These are phyloP conservation scores for Ailuropoda melanoleuca DNA, from an alignment of 2,113 vertebrate species.

Conservation along the genomic window DNA sequence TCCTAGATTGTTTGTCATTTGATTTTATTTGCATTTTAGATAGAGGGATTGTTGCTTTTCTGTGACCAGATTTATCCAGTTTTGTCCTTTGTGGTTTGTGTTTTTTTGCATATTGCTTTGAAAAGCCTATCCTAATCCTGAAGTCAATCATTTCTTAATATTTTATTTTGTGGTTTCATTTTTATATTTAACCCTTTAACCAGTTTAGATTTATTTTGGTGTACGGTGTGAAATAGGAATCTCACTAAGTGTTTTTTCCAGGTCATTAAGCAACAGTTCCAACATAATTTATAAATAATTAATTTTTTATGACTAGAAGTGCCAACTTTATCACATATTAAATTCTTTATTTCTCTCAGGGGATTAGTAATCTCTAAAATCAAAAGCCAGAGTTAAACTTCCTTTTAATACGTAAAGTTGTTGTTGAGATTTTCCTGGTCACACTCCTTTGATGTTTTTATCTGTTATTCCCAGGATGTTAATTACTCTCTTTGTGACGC, in stretches of 20 bases:
- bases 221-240: not conserved
- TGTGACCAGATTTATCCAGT: not conserved
- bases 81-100: not conserved
- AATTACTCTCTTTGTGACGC: not conserved
- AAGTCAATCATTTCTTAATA: not conserved
- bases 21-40: not conserved
- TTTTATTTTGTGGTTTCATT: not conserved
- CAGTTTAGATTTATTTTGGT: not conserved
- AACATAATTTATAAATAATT: not conserved
- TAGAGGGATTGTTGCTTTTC: not conserved
- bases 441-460: not conserved
- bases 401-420: not conserved
- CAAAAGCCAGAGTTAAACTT: not conserved
- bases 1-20: not conserved
- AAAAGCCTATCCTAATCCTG: not conserved
- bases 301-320: not conserved
- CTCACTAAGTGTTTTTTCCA: not conserved
- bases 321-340: not conserved
- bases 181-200: not conserved
- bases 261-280: not conserved
- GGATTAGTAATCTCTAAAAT: not conserved
- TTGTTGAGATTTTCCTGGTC: not conserved
- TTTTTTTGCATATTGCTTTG: not conserved
- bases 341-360: slow-evolving; percentile 7
- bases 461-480: not conserved